Evolutionary conservation across 2,113 vertebrate species (phyloP), one percentile per base, ranked within the genome.

Genomic region (Hippocampus comes): DNA sequence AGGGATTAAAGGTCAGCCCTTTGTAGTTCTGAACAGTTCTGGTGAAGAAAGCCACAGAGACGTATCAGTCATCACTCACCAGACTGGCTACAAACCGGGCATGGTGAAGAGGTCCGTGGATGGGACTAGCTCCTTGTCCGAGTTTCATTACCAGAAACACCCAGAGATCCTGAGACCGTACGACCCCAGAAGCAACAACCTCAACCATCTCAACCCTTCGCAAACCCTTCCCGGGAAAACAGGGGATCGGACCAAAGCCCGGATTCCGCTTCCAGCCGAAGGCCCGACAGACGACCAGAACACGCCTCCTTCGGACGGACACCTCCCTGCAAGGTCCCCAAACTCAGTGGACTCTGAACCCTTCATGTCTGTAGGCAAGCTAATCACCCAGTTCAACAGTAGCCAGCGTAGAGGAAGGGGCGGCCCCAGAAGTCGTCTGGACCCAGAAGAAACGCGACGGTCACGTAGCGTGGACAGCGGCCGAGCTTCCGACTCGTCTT

Each of bases 1-100:
- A 80, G 96, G 96, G 12, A 94, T 97, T 0, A 93, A 95, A 77
- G 97, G 97, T 15, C 96, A 95, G 76, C 95, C 97, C 1, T 98
- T 93, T 59, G 94, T 98, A 68, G 93, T 99, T 21, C 87, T 99
- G 78, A 98, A 98, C 80, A 95, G 93, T 68, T 89, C 94, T 0
- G 93, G 93, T 91, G 73, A 89, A 57, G 92, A 93, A 73, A 84
- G 42, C 72, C 87, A 80, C 61, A 73, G 70, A 60, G 89, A 90
- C 9, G 42, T 88, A 51, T 87, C 90, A 12, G 87, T 87, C 21
- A 82, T 87, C 51, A 81, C 87, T 51, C 88, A 87, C 74, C 89
- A 90, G 79, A 65, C 79, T 0, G 89, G 89, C 17, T 85, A 87
- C 73, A 79, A 81, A 41, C 81, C 83, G 0, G 87, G 82, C n/a